A percentile compares a stretch with the other conserved stretches of the same genome.
These are phyloP conservation scores for Muntiacus reevesi DNA, from an alignment of 2,113 vertebrate genomes.

Conservation along the genomic window DNA sequence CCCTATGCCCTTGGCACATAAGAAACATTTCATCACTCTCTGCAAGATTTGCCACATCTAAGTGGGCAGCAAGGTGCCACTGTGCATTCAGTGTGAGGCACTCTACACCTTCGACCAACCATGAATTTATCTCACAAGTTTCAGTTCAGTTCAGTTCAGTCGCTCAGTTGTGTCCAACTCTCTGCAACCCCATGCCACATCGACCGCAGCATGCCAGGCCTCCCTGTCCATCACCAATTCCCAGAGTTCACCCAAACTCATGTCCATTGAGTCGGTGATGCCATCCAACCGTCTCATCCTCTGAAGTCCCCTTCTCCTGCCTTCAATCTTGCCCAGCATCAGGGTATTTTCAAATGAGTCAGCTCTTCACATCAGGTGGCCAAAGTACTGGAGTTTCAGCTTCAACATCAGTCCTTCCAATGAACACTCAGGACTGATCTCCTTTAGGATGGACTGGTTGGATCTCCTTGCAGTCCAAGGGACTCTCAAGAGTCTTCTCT, in stretches of 20 bases:
- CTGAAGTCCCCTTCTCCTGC: background rate
- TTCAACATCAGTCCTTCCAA: background rate
- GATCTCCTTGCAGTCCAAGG: background rate
- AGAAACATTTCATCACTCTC: background rate
- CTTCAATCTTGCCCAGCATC: background rate
- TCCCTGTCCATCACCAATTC: background rate
- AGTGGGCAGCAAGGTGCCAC: background rate
- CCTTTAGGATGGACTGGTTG: background rate
- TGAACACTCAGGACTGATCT: background rate
- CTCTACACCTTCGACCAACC: background rate
- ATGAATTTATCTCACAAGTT: background rate
- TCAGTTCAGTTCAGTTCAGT: background rate
- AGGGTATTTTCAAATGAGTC: background rate
- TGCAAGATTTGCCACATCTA: rapidly evolving
- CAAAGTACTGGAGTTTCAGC: background rate
- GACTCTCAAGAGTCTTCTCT: background rate
- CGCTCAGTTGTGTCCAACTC: background rate
- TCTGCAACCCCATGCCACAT: too few relatives aligned
- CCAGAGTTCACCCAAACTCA: background rate
- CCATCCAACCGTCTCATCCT: background rate
- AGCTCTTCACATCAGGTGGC: background rate
- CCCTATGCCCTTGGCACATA: background rate
- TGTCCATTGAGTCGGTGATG: background rate
- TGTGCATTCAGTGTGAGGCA: background rate
- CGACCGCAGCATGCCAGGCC: rapidly evolving